These are phyloP conservation scores for Brachynemurus nebulosus DNA, from an alignment of 2,888 invertebrate genomes.

Conservation along the genomic window DNA sequence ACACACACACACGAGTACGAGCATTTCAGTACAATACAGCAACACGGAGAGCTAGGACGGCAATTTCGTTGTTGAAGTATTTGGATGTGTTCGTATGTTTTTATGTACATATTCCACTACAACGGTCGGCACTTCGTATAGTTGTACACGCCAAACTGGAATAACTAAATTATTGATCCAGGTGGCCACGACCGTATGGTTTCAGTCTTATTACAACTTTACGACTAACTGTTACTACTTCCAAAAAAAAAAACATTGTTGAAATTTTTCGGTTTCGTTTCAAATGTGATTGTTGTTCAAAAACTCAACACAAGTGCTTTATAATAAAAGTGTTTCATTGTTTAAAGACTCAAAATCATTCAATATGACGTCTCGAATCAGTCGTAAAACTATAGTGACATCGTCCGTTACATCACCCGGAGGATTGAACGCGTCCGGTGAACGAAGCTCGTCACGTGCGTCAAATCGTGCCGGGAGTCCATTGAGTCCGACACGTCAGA, in stretches of 20 bases:
- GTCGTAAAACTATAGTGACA: conserved; percentile 37
- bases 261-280: too few species aligned
- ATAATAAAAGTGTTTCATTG: neutral
- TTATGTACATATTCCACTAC: too few species aligned
- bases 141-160: too few species aligned
- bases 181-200: neutral
- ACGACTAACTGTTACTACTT: neutral
- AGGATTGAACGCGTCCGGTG: conserved; percentile 40
- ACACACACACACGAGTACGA: too few species aligned
- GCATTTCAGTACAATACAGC: neutral
- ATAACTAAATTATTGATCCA: conserved; percentile 2
- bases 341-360: too few species aligned
- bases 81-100: too few species aligned
- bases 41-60: too few species aligned
- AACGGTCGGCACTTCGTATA: too few species aligned
- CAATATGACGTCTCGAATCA: conserved; percentile 28
- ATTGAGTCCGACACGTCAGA: conserved; percentile 75
- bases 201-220: neutral
- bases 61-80: too few species aligned
- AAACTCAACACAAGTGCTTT: too few species aligned
- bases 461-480: conserved; percentile 59
- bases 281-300: too few species aligned
- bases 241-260: neutral
- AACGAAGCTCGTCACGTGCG: conserved; percentile 41
- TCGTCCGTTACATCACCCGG: conserved; percentile 39